Percentiles rank a stretch among this genome's conserved stretches.
Evolutionary conservation across 2,888 invertebrate genomes (phyloP).

Genomic region (Polymixis lichenea): DNA sequence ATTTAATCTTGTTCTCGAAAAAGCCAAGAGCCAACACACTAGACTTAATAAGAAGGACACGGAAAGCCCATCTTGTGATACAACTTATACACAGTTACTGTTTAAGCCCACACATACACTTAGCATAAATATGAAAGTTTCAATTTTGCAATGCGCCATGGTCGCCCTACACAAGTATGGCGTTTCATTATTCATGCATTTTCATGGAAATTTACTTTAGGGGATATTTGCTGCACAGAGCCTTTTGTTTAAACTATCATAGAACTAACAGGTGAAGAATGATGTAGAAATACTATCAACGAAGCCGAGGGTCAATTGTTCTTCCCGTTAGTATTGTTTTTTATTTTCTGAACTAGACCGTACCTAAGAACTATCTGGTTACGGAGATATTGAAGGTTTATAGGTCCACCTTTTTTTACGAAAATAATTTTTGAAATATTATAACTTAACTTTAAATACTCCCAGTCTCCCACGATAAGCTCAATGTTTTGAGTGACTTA

Average conservation of each 20-base stretch:
- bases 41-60: slow-evolving; percentile 21
- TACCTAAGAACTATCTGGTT: too few species aligned
- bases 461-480: too few species aligned
- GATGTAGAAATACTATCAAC: too few species aligned
- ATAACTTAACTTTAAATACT: too few species aligned
- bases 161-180: slow-evolving; percentile 40
- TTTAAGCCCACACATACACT: slow-evolving; percentile 28
- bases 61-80: slow-evolving; percentile 16
- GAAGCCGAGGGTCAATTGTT: too few species aligned
- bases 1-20: slow-evolving; percentile 25
- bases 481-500: too few species aligned
- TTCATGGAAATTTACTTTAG: slow-evolving; percentile 62
- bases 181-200: slow-evolving; percentile 64
- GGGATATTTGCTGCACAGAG: slow-evolving; percentile 43
- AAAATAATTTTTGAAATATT: too few species aligned
- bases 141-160: slow-evolving; percentile 22
- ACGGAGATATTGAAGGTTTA: too few species aligned
- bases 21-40: neutral
- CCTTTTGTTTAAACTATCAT: slow-evolving; percentile 40
- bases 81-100: neutral
- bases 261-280: neutral
- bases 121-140: slow-evolving; percentile 48
- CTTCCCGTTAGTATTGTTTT: too few species aligned
- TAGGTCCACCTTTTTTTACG: too few species aligned
- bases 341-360: too few species aligned